Conservation (phyloP, 2,797 vertebrate species). For the Rallus crepitans region DNA sequence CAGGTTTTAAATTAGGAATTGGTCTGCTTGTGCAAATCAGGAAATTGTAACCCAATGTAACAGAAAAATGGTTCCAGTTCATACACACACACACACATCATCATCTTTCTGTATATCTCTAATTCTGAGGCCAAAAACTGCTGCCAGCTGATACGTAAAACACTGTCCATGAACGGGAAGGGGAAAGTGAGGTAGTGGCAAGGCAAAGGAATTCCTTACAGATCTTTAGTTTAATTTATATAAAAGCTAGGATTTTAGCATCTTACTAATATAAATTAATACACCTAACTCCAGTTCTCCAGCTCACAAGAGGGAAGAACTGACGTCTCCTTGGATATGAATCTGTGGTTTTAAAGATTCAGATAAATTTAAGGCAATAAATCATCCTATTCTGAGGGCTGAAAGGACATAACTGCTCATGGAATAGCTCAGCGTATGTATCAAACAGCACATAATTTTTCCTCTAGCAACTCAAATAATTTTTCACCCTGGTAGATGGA, state of each 20-base stretch:
- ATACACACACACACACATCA: background rate
- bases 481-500: background rate
- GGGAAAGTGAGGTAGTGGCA: background rate
- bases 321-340: background rate
- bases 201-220: background rate
- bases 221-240: background rate
- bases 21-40: background rate
- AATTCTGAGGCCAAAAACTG: background rate
- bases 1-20: background rate
- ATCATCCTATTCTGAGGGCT: background rate
- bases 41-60: background rate
- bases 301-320: background rate
- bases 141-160: background rate
- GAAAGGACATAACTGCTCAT: background rate
- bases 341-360: background rate
- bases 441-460: conserved; percentile 1
- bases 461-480: background rate
- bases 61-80: background rate
- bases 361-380: conserved; percentile 36
- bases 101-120: background rate
- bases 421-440: background rate
- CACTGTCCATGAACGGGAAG: background rate
- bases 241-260: background rate
- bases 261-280: background rate
- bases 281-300: background rate